A percentile compares a stretch with the other conserved stretches of the same genome.
Evolutionary conservation across 2,113 vertebrate species (phyloP).

Genomic region (Serranochromis macrocephalus): DNA sequence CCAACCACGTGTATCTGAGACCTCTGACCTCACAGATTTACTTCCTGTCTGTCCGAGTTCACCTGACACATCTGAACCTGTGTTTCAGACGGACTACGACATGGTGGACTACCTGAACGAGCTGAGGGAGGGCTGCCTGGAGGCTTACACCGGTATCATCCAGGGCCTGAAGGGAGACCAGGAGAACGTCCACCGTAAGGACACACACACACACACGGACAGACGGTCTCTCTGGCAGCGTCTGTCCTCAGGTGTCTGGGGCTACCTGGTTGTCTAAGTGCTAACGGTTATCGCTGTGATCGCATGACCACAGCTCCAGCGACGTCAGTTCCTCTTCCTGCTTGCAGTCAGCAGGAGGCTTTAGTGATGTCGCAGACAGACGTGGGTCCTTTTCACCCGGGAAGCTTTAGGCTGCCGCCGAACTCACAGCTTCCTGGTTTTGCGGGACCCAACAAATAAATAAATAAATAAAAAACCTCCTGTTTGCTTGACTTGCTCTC

Average conservation of each 20-base stretch:
- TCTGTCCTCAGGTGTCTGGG: background rate
- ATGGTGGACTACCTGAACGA: conserved; percentile 99
- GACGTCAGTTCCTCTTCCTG: conserved; percentile 64
- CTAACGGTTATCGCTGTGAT: background rate
- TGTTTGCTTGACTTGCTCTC: accelerated
- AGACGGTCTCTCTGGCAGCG: background rate
- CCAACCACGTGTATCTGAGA: background rate
- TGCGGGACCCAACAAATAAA: conserved; percentile 52
- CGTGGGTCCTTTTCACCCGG: conserved; percentile 57
- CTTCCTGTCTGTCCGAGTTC: no score
- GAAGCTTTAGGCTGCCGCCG: background rate
- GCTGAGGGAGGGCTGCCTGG: conserved; percentile 92
- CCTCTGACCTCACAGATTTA: background rate
- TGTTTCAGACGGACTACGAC: conserved; percentile 89
- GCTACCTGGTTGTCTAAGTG: background rate
- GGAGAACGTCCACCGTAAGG: conserved; percentile 98
- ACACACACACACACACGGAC: background rate
- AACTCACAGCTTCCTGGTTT: conserved; percentile 39
- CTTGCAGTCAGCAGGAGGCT: conserved; percentile 41
- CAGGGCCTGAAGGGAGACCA: conserved; percentile 98
- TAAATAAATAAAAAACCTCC: background rate
- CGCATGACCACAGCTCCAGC: conserved; percentile 20
- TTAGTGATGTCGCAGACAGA: conserved; percentile 54
- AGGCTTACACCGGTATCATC: conserved; percentile 96
- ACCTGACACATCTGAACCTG: background rate